Percentiles rank a stretch among this genome's conserved stretches.
Conservation (phyloP, 2,888 invertebrate species). For the Micoletzkya japonica region DNA sequence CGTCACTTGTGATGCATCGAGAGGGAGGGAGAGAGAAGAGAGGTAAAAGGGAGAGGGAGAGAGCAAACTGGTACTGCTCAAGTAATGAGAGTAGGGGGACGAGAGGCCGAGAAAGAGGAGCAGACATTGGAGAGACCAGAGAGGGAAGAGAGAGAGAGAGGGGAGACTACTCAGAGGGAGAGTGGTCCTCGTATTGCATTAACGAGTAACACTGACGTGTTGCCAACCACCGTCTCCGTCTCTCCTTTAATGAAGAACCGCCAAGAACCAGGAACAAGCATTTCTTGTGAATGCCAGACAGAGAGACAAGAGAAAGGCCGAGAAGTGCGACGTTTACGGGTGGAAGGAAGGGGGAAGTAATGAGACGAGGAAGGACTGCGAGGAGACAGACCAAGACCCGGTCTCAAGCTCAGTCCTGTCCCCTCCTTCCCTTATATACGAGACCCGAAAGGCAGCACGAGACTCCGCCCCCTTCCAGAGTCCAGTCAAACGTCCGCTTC, state of each 20-base stretch:
- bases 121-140: not conserved
- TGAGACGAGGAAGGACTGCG: not conserved
- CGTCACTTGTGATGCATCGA: not conserved
- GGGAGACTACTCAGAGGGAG: not conserved
- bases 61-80: not conserved
- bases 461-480: no score
- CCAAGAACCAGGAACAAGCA: no score
- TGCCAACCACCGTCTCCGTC: not conserved
- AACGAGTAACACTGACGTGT: not conserved
- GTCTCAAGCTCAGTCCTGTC: no score
- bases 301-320: no score
- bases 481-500: no score
- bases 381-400: not conserved
- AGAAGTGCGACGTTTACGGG: not conserved
- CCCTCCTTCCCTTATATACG: no score
- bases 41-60: not conserved
- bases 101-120: not conserved
- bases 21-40: not conserved
- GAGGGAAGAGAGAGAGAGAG: not conserved
- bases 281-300: no score
- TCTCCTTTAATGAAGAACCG: no score
- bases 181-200: no score
- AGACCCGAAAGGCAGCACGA: no score
- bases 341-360: not conserved
- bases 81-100: not conserved